phyloP scores from a whole-genome alignment of 2,888 invertebrate genomes.

The Aphodius granarius region DNA sequence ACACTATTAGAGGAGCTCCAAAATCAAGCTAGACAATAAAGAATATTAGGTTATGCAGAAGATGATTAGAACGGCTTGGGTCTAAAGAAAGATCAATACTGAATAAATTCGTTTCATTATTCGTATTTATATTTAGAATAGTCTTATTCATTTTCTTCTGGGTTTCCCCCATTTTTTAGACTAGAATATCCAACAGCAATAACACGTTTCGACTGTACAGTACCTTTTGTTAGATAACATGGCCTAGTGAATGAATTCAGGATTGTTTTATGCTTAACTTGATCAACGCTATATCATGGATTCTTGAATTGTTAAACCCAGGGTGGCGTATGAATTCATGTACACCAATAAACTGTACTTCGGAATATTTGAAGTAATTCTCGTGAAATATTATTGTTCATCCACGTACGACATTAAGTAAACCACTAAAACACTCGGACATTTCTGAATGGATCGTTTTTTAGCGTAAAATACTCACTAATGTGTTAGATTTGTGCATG shows the following conservation, averaged over 20 bases:
- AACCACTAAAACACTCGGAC: constrained; percentile 44
- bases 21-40: constrained; percentile 60
- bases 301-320: background rate
- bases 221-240: constrained; percentile 6
- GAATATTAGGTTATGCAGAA: too few species aligned
- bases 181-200: constrained; percentile 21
- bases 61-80: too few species aligned
- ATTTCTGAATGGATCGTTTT: background rate
- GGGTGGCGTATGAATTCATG: constrained; percentile 20
- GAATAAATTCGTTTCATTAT: too few species aligned
- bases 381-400: constrained; percentile 43
- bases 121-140: too few species aligned
- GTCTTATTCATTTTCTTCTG: background rate
- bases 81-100: too few species aligned
- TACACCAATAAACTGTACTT: constrained; percentile 9
- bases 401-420: constrained; percentile 51
- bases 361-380: constrained; percentile 15
- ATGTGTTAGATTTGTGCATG: constrained; percentile 54
- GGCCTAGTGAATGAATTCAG: constrained; percentile 19
- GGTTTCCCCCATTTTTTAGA: background rate
- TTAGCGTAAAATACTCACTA: too few species aligned
- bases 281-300: constrained; percentile 14
- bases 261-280: constrained; percentile 12
- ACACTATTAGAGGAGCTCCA: constrained; percentile 64
- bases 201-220: background rate